Conservation (phyloP, 2,113 vertebrate genomes). For the Camelus bactrianus region DNA sequence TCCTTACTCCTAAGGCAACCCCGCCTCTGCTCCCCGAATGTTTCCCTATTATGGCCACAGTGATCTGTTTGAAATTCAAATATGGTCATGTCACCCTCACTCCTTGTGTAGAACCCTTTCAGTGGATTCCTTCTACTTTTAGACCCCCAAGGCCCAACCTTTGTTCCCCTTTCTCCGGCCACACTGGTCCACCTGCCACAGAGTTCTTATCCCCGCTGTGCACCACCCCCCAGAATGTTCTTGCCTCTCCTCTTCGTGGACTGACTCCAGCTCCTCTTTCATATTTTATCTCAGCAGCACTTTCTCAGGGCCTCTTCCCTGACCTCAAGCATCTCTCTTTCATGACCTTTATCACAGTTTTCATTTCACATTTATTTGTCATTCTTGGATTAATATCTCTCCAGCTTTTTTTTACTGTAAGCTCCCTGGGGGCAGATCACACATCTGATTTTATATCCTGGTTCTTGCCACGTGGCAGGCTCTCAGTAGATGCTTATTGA, state of each 20-base stretch:
- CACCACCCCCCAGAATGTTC: neutral
- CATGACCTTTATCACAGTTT: neutral
- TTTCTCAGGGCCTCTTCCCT: neutral
- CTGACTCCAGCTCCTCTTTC: neutral
- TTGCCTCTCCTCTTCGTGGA: accelerated
- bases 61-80: neutral
- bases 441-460: neutral
- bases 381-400: neutral
- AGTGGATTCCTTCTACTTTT: neutral
- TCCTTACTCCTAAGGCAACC: neutral
- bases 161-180: neutral
- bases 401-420: neutral
- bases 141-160: neutral
- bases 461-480: neutral
- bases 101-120: neutral
- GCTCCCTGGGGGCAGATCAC: neutral
- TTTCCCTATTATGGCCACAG: neutral
- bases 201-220: accelerated
- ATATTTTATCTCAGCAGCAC: neutral
- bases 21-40: no score
- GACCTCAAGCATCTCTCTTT: neutral
- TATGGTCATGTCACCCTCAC: accelerated
- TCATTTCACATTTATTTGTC: neutral
- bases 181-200: neutral
- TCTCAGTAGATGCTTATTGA: neutral